Evolutionary conservation across 2,113 vertebrate genomes (phyloP), one percentile per base, ranked within the genome.

Genomic region (Hydrochoerus hydrochaeris): DNA sequence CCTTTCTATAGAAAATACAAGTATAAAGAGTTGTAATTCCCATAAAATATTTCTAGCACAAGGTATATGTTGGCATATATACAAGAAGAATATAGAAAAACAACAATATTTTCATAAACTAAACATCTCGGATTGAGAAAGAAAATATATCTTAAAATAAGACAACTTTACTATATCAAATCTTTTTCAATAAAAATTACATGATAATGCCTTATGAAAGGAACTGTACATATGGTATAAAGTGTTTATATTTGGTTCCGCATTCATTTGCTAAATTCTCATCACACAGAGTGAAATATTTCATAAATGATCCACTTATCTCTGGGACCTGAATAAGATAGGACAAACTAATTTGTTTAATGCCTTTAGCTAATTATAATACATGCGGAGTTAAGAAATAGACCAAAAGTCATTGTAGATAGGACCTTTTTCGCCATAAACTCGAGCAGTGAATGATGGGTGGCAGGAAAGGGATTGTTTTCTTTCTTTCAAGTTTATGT

Each of bases 161-260:
- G 98, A 99, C 98, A 98, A 99, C 98, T 98, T 98, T 98, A 97
- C 98, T 98, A 98, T 98, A 98, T 97, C 98, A 97, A 90, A 98
- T 98, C 98, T 98, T 98, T 99, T 98, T 98, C 98, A 98, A 98
- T 98, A 98, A 98, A 98, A 99, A 98, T 97, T 98, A 98, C 98
- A 98, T 98, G 98, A 95, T 98, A 96, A 98, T 99, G 98, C 98
- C 98, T 99, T 99, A 99, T 98, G 98, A 98, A 98, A 98, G 98
- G 97, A 98, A 98, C 98, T 99, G 98, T 99, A 99, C 98, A 99
- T 98, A 98, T 96, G 97, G 98, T 98, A 98, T 98, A 98, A 97
- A 98, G 97, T 98, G 98, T 98, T 98, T 98, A 98, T 98, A 98
- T 98, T 98, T 98, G 98, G 98, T 98, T 98, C 98, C 97, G 92